Conservation (phyloP, 2,888 invertebrate genomes). For the Mythimna vitellina region DNA sequence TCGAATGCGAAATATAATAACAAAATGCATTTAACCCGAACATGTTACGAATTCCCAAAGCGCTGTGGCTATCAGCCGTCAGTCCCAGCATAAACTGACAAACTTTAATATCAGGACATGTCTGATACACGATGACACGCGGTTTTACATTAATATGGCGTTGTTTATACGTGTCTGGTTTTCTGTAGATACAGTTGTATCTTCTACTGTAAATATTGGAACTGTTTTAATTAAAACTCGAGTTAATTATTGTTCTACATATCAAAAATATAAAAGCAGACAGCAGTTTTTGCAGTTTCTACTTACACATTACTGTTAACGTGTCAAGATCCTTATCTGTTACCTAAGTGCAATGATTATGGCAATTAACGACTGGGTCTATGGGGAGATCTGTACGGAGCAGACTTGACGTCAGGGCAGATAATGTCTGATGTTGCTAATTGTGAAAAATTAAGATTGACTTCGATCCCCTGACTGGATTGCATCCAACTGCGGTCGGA, state of each 20-base stretch:
- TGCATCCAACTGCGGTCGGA: conserved; percentile 4
- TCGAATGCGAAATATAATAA: conserved; percentile 51
- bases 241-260: background rate
- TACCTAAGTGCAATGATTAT: conserved; percentile 40
- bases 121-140: conserved; percentile 50
- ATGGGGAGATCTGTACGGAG: conserved; percentile 31
- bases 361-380: conserved; percentile 37
- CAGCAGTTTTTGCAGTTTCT: conserved; percentile 1
- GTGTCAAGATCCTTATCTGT: conserved; percentile 34
- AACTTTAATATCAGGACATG: conserved; percentile 60
- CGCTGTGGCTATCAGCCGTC: conserved; percentile 59
- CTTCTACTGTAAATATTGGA: background rate
- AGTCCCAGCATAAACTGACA: conserved; percentile 55
- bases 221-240: conserved; percentile 5
- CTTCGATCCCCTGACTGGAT: background rate
- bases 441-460: conserved; percentile 52
- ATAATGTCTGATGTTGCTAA: conserved; percentile 35
- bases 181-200: conserved; percentile 3
- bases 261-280: background rate
- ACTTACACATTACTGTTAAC: background rate
- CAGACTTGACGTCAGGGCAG: conserved; percentile 9
- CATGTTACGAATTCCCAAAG: conserved; percentile 59
- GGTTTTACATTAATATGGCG: conserved; percentile 54
- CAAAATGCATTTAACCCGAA: conserved; percentile 58
- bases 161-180: conserved; percentile 11